Evolutionary conservation across 2,797 vertebrate species (phyloP), one percentile per base, ranked within the genome.

Genomic region (Cossypha niveicapilla): DNA sequence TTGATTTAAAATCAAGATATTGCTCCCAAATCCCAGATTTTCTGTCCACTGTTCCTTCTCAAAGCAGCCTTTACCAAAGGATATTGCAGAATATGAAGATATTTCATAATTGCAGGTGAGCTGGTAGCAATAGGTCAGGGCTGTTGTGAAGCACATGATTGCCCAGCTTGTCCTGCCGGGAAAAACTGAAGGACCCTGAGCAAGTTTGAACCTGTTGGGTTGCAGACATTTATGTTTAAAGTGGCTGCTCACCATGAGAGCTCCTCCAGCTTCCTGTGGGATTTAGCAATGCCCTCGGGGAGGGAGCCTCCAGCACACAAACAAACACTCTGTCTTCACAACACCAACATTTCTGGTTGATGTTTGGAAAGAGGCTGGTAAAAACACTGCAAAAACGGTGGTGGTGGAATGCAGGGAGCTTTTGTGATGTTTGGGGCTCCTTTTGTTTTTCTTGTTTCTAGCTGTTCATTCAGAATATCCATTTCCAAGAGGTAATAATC

Each of bases 371-470:
- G 44, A 50, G 44, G 23, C n/a, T 80, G 78, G 47, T 42, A 27
- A 70, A 37, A 85, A 32, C 10, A 47, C 8, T 8, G 19, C 32
- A 63, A 4, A 71, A 80, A 25, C 2, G 2, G 28, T 6, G 18
- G 45, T 18, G 77, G 47, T 87, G 32, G 21, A 58, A 51, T 15
- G 16, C 62, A 11, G n/a, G 53, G 57, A 77, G 48, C 16, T n/a
- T 28, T 11, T 62, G 27, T 42, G 51, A 41, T 0, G 0, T 54
- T 60, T 24, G 39, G 15, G 27, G 1, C 1, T 32, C 1, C 2
- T 18, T 53, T 65, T 54, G 1, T 1, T 70, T 63, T 39, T 27
- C 3, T 35, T 53, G 4, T 58, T 94, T 80, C 9, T 34, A 24
- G 41, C 25, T 83, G 51, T 63, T 57, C 30, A 12, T 34, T 37